Conservation (phyloP, 1,140 invertebrate species). For the Drosophila asahinai region DNA sequence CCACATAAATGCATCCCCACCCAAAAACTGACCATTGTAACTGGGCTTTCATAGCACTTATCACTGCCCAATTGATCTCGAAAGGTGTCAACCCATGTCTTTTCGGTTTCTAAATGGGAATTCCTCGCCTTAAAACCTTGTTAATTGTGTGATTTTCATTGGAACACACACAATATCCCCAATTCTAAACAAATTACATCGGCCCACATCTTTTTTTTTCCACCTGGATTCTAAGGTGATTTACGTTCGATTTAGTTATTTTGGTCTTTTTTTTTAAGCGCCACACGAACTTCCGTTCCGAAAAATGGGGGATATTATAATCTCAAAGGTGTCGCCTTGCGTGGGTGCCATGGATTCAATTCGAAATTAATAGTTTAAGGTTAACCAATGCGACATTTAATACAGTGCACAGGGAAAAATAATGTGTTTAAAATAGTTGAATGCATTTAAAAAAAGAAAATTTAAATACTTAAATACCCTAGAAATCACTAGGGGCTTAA, state of each 20-base stretch:
- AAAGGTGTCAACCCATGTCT: slow-evolving; percentile 53
- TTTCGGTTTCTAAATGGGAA: slow-evolving; percentile 10
- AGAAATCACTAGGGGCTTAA: too few species aligned
- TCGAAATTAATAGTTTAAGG: slow-evolving; percentile 67
- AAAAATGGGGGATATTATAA: slow-evolving; percentile 24
- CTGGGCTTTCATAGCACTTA: slow-evolving; percentile 15
- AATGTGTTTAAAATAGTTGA: neutral
- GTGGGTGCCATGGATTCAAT: slow-evolving; percentile 75
- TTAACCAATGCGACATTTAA: slow-evolving; percentile 41
- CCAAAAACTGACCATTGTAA: slow-evolving; percentile 17
- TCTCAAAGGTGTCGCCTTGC: slow-evolving; percentile 49
- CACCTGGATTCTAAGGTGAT: slow-evolving; percentile 52
- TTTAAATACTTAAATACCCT: neutral
- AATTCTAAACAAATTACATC: slow-evolving; percentile 47
- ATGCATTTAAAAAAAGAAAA: neutral
- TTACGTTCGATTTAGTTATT: slow-evolving; percentile 58
- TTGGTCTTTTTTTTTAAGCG: slow-evolving; percentile 56
- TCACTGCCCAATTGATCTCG: slow-evolving; percentile 41
- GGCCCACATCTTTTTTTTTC: slow-evolving; percentile 45
- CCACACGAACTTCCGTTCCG: slow-evolving; percentile 76
- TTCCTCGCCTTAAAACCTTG: slow-evolving; percentile 27
- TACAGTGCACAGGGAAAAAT: slow-evolving; percentile 6
- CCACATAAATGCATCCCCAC: slow-evolving; percentile 6
- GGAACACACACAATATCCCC: slow-evolving; percentile 31
- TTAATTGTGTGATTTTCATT: slow-evolving; percentile 40